Evolutionary conservation across 2,113 vertebrate genomes (phyloP).

Genomic region (Gavia stellata): DNA sequence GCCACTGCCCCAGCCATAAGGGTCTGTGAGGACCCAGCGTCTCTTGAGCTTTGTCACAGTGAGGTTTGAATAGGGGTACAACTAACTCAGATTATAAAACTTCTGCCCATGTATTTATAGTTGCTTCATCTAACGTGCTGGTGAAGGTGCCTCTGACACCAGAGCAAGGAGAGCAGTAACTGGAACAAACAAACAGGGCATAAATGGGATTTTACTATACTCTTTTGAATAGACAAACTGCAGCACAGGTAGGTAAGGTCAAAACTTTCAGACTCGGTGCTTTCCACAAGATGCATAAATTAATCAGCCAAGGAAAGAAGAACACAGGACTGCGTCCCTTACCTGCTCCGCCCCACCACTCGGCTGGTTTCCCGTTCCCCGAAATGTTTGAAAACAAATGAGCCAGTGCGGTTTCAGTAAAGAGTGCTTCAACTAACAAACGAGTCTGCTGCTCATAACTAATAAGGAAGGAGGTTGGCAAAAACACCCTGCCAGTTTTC

Average conservation of each 20-base stretch:
- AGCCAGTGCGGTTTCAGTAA: not conserved
- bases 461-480: not conserved
- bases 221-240: not conserved
- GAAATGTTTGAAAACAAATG: not conserved
- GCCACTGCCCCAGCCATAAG: not conserved
- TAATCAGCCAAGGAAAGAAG: not conserved
- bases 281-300: not conserved
- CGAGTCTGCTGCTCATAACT: not conserved
- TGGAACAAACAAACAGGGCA: not conserved
- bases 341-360: not conserved
- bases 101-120: not conserved
- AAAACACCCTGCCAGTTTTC: not conserved
- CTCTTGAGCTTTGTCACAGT: not conserved
- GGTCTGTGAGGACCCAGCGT: not conserved
- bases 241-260: not conserved
- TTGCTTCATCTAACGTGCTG: not conserved
- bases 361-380: not conserved
- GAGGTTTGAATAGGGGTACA: not conserved
- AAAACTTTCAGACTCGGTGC: not conserved
- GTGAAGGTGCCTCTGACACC: not conserved
- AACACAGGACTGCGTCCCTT: not conserved
- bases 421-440: not conserved
- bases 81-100: not conserved
- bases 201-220: not conserved
- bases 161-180: not conserved